Conservation (phyloP, 2,888 invertebrate genomes). For the Phyllotreta cruciferae region DNA sequence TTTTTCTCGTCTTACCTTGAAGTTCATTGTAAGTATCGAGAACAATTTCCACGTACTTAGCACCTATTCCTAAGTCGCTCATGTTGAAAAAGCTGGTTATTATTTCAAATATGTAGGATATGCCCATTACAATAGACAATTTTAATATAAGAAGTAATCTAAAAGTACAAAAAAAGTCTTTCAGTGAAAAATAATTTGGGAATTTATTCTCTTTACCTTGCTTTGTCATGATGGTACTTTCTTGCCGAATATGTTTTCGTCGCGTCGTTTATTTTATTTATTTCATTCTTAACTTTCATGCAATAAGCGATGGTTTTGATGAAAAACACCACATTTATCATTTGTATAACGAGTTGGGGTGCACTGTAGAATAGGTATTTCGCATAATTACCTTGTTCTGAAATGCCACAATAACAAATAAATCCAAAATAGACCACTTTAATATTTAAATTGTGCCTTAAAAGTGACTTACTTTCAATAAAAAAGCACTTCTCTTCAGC, state of each 20-base stretch:
- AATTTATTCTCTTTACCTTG: slow-evolving; percentile 63
- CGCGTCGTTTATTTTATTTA: slow-evolving; percentile 71
- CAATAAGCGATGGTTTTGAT: slow-evolving; percentile 74
- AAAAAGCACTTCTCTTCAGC: slow-evolving; percentile 71
- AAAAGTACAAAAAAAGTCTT: slow-evolving; percentile 44
- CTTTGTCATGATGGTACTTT: slow-evolving; percentile 71
- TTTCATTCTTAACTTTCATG: slow-evolving; percentile 76
- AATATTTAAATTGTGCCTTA: not conserved
- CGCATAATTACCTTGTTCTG: slow-evolving; percentile 47
- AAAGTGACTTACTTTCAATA: slow-evolving; percentile 57
- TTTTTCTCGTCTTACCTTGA: slow-evolving; percentile 63
- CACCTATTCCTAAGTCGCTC: slow-evolving; percentile 61
- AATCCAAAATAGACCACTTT: not conserved
- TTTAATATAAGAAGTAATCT: slow-evolving; percentile 76
- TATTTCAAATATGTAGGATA: slow-evolving; percentile 75
- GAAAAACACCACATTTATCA: slow-evolving; percentile 72
- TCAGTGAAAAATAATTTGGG: not conserved
- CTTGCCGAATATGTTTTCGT: slow-evolving; percentile 60
- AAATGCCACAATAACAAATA: slow-evolving; percentile 19
- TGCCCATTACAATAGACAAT: slow-evolving; percentile 81
- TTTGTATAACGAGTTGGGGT: slow-evolving; percentile 70
- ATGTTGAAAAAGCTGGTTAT: slow-evolving; percentile 67
- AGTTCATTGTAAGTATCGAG: slow-evolving; percentile 73
- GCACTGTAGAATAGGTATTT: slow-evolving; percentile 46
- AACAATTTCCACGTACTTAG: slow-evolving; percentile 53